Evolutionary conservation across 2,113 vertebrate species (phyloP).

Genomic region (Anguilla japonica): DNA sequence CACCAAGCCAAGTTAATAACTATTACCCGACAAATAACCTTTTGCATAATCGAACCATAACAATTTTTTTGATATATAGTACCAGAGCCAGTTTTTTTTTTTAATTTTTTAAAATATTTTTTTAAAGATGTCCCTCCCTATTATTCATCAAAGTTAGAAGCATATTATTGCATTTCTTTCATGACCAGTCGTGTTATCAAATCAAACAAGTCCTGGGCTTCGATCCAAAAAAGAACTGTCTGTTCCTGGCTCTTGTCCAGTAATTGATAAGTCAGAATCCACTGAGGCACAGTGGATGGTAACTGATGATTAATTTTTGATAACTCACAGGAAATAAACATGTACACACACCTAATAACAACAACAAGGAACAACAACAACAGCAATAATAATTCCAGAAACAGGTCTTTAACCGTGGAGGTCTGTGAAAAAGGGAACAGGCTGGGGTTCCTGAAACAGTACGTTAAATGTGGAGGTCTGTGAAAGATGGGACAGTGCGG

Average conservation of each 20-base stretch:
- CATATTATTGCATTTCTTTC: conserved; percentile 13
- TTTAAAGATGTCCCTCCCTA: neutral
- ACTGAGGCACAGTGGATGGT: neutral
- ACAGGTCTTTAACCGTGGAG: no score
- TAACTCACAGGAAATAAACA: neutral
- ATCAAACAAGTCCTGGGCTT: conserved; percentile 11
- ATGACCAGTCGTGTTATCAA: conserved; percentile 7
- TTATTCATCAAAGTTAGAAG: conserved; percentile 8
- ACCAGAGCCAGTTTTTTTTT: neutral
- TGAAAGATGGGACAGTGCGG: no score
- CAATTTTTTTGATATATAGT: neutral
- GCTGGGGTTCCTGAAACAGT: no score
- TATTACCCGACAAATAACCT: neutral
- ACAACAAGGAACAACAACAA: no score
- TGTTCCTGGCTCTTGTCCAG: neutral
- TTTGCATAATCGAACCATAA: neutral
- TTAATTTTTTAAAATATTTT: no score
- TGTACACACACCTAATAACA: neutral
- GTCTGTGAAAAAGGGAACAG: no score
- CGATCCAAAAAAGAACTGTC: neutral
- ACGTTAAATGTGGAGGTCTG: no score
- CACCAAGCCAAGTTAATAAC: neutral
- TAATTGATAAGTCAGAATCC: neutral
- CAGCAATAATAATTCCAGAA: no score
- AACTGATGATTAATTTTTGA: neutral